phyloP scores from a whole-genome alignment of 2,888 invertebrate species.

The Calameuta pallipes region DNA sequence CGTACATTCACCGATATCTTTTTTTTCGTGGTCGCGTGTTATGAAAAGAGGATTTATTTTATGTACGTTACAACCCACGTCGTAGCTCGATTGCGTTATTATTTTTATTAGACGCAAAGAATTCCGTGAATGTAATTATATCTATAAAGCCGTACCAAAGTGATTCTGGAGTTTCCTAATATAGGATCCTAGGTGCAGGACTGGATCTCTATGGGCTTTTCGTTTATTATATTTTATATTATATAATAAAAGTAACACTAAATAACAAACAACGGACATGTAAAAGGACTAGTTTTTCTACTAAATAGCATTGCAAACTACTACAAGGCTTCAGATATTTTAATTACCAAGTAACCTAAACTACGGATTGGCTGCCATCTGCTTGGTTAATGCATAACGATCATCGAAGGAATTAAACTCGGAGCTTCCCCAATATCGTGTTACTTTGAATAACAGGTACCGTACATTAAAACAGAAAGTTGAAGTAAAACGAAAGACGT shows the following conservation, averaged over 20 bases:
- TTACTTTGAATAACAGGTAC: neutral
- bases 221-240: neutral
- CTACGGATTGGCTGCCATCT: neutral
- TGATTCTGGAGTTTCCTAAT: neutral
- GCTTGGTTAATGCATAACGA: neutral
- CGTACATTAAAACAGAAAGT: neutral
- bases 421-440: neutral
- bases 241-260: neutral
- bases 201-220: neutral
- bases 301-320: neutral
- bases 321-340: neutral
- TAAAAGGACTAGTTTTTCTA: neutral
- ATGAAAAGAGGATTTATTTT: neutral
- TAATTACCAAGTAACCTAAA: neutral
- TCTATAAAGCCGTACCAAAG: neutral
- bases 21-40: neutral
- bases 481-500: neutral
- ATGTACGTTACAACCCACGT: neutral
- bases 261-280: neutral
- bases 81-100: neutral
- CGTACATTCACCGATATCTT: neutral
- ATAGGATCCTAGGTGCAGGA: neutral
- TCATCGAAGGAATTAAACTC: neutral
- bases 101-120: neutral
- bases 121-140: neutral